phyloP scores from a whole-genome alignment of 2,888 invertebrate genomes.

The Tenthredo distinguenda region DNA sequence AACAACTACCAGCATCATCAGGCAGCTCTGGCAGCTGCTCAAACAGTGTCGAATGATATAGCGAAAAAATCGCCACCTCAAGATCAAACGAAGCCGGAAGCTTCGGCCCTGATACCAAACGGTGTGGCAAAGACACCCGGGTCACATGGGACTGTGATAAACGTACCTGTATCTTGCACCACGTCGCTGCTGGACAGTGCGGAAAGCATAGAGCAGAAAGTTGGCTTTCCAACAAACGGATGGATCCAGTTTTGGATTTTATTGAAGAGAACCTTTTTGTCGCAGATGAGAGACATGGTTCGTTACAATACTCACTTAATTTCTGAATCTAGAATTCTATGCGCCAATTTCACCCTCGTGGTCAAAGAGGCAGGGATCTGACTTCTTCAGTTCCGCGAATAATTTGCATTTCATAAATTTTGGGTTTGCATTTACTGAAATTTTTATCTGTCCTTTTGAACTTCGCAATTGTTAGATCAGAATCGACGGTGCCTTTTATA shows the following conservation, averaged over 20 bases:
- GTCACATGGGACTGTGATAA: conserved; percentile 67
- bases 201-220: conserved; percentile 86
- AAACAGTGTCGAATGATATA: conserved; percentile 81
- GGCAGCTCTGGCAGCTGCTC: conserved; percentile 68
- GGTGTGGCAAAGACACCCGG: conserved; percentile 71
- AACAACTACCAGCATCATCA: conserved; percentile 80
- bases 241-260: conserved; percentile 93
- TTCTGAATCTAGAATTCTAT: not conserved
- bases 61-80: conserved; percentile 77
- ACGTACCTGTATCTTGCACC: conserved; percentile 83
- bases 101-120: conserved; percentile 76
- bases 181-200: conserved; percentile 86
- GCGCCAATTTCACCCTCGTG: not conserved
- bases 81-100: conserved; percentile 68
- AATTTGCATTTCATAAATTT: not conserved
- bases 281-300: conserved; percentile 86
- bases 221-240: conserved; percentile 90
- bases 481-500: not conserved
- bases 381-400: not conserved
- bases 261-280: conserved; percentile 90
- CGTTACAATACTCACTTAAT: conserved; percentile 15
- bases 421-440: not conserved
- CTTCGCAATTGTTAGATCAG: not conserved
- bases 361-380: not conserved
- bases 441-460: not conserved